These are phyloP conservation scores for Brachionus plicatilis DNA, from an alignment of 1,140 invertebrate species.

Conservation along the genomic window DNA sequence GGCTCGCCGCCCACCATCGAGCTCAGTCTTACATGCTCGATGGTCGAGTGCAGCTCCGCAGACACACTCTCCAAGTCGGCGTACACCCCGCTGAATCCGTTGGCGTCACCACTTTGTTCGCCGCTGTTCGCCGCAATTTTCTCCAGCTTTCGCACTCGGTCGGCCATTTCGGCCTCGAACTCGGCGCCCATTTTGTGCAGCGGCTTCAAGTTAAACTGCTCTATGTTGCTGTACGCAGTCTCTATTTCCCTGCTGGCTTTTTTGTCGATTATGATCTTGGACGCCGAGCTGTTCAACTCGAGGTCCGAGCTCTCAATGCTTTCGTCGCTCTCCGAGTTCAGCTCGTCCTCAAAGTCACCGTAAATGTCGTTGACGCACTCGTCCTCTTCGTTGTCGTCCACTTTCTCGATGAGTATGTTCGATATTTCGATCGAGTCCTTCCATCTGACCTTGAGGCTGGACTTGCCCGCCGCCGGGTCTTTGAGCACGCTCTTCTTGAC, in stretches of 20 bases:
- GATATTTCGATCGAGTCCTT: slow-evolving; percentile 39
- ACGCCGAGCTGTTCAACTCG: background rate
- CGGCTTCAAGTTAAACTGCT: slow-evolving; percentile 9
- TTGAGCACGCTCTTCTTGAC: background rate
- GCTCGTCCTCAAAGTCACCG: background rate
- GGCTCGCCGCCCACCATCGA: background rate
- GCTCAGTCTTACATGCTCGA: slow-evolving; percentile 18
- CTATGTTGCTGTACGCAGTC: background rate
- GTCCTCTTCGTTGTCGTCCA: background rate
- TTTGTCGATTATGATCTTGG: background rate
- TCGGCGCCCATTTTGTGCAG: slow-evolving; percentile 1
- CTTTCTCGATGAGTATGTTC: slow-evolving; percentile 18
- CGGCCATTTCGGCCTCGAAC: background rate
- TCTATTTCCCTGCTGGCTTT: background rate
- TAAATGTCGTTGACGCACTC: slow-evolving; percentile 22
- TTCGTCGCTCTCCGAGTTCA: background rate
- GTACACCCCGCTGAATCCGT: background rate
- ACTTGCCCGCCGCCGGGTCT: background rate
- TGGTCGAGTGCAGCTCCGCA: slow-evolving; percentile 12
- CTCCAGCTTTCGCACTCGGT: background rate
- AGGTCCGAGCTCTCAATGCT: slow-evolving; percentile 13
- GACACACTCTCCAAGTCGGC: background rate
- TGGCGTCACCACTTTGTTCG: background rate
- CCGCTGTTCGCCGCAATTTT: background rate
- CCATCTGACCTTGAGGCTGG: slow-evolving; percentile 27